These are phyloP conservation scores for Mesitornis unicolor DNA, from an alignment of 2,113 vertebrate species.

Conservation along the genomic window DNA sequence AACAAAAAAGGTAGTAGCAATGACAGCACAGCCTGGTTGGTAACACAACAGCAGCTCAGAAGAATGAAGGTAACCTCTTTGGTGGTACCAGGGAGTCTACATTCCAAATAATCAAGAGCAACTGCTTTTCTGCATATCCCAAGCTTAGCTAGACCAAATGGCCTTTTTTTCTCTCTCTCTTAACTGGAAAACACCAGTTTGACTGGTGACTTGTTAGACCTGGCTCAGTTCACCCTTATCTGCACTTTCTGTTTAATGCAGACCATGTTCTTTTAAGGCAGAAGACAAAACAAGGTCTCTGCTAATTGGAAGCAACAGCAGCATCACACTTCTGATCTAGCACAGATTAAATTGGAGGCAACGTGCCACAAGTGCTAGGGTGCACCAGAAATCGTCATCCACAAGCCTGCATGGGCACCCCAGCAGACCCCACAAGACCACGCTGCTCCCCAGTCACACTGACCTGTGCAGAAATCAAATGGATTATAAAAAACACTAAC, in stretches of 20 bases:
- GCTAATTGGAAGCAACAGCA: background rate
- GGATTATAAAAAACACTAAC: background rate
- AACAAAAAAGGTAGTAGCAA: background rate
- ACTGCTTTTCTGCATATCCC: background rate
- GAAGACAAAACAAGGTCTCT: background rate
- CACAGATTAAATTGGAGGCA: background rate
- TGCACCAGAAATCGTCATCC: background rate
- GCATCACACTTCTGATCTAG: rapidly evolving
- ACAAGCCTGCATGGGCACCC: background rate
- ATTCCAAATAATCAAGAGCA: background rate
- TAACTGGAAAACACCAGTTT: background rate
- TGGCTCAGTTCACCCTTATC: background rate
- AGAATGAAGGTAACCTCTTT: rapidly evolving
- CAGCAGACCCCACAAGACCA: rapidly evolving
- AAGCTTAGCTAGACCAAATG: background rate
- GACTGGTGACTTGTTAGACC: background rate
- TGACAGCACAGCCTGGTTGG: rapidly evolving
- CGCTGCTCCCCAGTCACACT: background rate
- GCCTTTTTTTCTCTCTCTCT: background rate
- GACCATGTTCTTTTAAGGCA: no score
- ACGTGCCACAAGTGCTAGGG: rapidly evolving
- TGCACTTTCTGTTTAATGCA: background rate
- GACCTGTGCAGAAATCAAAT: background rate
- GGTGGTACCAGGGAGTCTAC: background rate
- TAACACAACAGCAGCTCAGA: background rate